Evolutionary conservation across 2,888 invertebrate species (phyloP).

Genomic region (Pachycephus smyrnensis): DNA sequence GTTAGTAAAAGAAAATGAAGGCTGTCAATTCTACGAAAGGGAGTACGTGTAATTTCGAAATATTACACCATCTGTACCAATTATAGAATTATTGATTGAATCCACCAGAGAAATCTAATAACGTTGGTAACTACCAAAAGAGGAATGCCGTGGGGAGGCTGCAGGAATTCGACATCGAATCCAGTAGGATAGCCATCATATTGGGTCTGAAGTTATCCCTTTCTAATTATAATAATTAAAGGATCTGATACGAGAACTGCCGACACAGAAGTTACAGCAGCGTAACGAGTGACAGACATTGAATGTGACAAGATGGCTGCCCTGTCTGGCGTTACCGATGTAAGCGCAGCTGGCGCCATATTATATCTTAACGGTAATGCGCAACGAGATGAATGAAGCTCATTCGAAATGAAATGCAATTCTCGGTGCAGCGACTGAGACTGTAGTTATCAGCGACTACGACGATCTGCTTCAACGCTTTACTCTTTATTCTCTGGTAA

Average conservation of each 20-base stretch:
- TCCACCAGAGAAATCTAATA: conserved; percentile 18
- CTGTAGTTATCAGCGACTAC: neutral
- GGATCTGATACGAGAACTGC: neutral
- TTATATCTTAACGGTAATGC: neutral
- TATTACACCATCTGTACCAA: neutral
- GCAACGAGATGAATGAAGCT: neutral
- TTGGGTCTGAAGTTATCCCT: neutral
- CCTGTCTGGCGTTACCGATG: neutral
- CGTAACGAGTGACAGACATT: neutral
- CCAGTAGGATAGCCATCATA: neutral
- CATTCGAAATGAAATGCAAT: neutral
- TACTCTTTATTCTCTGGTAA: neutral
- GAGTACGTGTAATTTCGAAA: neutral
- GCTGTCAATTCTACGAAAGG: neutral
- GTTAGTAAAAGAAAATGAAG: neutral
- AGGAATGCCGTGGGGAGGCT: neutral
- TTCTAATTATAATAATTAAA: neutral
- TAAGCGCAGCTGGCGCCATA: neutral
- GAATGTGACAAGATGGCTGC: neutral
- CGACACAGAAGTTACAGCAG: neutral
- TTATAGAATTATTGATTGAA: conserved; percentile 18
- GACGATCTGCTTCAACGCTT: neutral
- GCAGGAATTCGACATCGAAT: neutral
- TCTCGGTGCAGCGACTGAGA: neutral
- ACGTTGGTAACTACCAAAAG: conserved; percentile 13